Evolutionary conservation across 2,113 vertebrate genomes (phyloP).

Genomic region (Trichechus manatus): DNA sequence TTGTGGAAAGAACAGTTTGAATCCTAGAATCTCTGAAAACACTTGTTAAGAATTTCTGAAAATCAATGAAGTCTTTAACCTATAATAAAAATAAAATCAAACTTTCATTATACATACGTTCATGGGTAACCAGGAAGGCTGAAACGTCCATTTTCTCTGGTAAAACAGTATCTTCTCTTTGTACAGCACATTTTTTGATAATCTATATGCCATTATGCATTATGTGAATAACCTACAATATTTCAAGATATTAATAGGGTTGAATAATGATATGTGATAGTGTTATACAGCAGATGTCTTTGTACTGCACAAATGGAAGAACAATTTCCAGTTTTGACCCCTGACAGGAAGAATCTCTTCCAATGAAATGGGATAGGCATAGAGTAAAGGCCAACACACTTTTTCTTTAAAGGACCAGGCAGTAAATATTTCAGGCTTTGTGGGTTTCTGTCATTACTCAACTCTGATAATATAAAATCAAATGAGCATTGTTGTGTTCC

Average conservation of each 20-base stretch:
- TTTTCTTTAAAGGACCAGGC: background rate
- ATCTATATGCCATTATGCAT: background rate
- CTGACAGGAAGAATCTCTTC: background rate
- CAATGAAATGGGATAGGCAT: background rate
- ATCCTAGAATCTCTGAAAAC: constrained; percentile 10
- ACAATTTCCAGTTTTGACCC: background rate
- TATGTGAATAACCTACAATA: background rate
- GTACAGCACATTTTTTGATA: background rate
- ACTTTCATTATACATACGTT: background rate
- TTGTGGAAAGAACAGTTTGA: background rate
- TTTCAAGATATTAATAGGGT: background rate
- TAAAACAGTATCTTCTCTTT: constrained; percentile 40
- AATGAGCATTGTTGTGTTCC: background rate
- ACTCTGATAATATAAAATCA: background rate
- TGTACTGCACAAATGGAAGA: background rate
- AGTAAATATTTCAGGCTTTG: constrained; percentile 22
- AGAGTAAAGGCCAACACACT: background rate
- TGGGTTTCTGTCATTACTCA: background rate
- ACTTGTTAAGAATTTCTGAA: constrained; percentile 11
- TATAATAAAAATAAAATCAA: constrained; percentile 35
- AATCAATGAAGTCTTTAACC: background rate
- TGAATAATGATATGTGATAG: background rate
- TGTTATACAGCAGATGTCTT: background rate
- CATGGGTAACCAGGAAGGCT: background rate
- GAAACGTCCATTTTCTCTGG: constrained; percentile 23